Percentiles rank a stretch among this genome's conserved stretches.
These are phyloP conservation scores for Aramus guarauna DNA, from an alignment of 2,113 vertebrate species.

Conservation along the genomic window DNA sequence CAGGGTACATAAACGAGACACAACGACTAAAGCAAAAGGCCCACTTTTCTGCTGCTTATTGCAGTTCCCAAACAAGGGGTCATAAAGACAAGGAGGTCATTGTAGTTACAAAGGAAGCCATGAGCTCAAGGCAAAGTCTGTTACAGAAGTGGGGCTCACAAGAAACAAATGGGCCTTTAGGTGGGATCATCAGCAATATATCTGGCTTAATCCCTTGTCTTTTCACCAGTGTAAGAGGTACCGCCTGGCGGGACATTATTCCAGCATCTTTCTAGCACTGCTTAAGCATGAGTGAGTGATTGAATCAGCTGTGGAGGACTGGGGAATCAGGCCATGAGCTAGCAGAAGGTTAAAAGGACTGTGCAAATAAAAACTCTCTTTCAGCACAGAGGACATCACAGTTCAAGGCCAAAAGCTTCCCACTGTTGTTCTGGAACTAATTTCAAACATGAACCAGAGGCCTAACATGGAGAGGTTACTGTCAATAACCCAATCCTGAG, in stretches of 20 bases:
- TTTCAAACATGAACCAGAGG: constrained; percentile 7
- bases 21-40: neutral
- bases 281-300: neutral
- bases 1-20: neutral
- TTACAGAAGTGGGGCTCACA: neutral
- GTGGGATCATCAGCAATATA: neutral
- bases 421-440: constrained; percentile 35
- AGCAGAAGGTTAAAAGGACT: constrained; percentile 22
- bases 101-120: neutral
- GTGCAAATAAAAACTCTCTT: neutral
- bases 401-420: constrained; percentile 32
- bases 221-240: neutral
- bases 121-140: neutral
- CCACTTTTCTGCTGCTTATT: neutral
- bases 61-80: neutral
- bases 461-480: constrained; percentile 13
- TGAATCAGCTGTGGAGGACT: neutral
- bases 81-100: neutral
- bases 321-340: neutral
- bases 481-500: neutral
- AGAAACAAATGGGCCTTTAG: neutral
- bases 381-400: neutral
- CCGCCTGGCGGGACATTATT: neutral
- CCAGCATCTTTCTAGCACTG: neutral
- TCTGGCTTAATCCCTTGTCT: neutral